Conservation (phyloP, 2,888 invertebrate genomes). For the Dryadula phaetusa region DNA sequence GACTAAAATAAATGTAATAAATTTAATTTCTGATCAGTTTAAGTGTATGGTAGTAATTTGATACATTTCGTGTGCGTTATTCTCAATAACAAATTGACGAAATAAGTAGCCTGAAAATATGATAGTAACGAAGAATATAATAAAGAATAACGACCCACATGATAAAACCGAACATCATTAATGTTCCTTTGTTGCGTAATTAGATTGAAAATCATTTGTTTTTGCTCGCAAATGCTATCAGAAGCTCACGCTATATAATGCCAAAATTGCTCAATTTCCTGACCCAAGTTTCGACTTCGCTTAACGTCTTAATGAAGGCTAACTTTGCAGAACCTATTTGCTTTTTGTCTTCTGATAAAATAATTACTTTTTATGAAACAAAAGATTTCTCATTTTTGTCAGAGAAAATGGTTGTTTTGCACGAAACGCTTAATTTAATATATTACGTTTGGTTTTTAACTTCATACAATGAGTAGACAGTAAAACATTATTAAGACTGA, state of each 20-base stretch:
- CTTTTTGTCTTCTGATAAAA: constrained; percentile 64
- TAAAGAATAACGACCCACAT: constrained; percentile 17
- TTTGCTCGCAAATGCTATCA: constrained; percentile 47
- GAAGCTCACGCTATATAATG: constrained; percentile 60
- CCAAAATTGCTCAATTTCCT: constrained; percentile 77
- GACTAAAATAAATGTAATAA: too few relatives aligned
- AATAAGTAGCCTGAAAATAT: not conserved
- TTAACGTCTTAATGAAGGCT: constrained; percentile 75
- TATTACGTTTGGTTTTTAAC: not conserved
- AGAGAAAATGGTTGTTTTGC: constrained; percentile 5
- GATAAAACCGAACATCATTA: constrained; percentile 30
- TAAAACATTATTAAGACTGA: not conserved
- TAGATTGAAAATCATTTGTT: constrained; percentile 47
- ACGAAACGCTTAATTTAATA: constrained; percentile 1
- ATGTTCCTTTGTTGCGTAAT: constrained; percentile 35
- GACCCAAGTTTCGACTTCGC: constrained; percentile 64
- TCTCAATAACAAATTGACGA: not conserved
- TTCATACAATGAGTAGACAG: not conserved
- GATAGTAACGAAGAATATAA: constrained; percentile 16
- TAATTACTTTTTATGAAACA: constrained; percentile 65
- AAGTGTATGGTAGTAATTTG: not conserved
- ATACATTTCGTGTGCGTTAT: not conserved
- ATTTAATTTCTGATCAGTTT: too few relatives aligned
- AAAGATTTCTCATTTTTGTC: constrained; percentile 19
- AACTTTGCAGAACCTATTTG: constrained; percentile 68